Conservation (phyloP, 2,888 invertebrate species). For the Carpatolechia fugitivella region DNA sequence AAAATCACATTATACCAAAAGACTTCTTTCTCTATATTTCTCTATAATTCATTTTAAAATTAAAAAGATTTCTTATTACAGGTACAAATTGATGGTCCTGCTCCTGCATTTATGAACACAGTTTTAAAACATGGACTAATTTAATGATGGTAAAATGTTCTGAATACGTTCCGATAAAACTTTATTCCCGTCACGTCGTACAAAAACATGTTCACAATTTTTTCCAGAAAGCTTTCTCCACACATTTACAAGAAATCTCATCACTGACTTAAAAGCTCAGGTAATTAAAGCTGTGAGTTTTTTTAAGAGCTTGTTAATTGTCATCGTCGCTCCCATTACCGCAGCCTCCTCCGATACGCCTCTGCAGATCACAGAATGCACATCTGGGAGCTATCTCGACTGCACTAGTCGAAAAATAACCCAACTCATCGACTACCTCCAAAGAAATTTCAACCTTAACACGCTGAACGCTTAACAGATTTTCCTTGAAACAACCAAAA, state of each 20-base stretch:
- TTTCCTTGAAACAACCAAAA: slow-evolving; percentile 23
- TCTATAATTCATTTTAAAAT: no score
- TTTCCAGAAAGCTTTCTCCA: background rate
- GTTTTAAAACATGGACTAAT: no score
- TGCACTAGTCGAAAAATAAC: slow-evolving; percentile 28
- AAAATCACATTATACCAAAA: no score
- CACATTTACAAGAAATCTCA: slow-evolving; percentile 29
- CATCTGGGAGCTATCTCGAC: slow-evolving; percentile 73
- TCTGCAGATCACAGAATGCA: slow-evolving; percentile 64
- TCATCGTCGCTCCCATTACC: slow-evolving; percentile 60
- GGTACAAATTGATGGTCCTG: no score
- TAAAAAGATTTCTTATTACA: no score
- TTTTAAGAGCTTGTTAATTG: slow-evolving; percentile 62
- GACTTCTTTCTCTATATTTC: no score
- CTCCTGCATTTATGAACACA: no score
- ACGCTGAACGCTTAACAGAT: slow-evolving; percentile 20
- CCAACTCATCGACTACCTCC: slow-evolving; percentile 20
- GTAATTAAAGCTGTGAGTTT: slow-evolving; percentile 26
- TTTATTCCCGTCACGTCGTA: background rate
- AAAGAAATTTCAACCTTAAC: slow-evolving; percentile 30
- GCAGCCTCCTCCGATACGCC: slow-evolving; percentile 57
- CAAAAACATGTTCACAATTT: background rate
- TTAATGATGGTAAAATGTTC: no score
- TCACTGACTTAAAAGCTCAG: slow-evolving; percentile 24
- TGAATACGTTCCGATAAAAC: no score